Base-by-base conservation (phyloP, 2,888 invertebrate genomes). In the Phytoseiulus persimilis region DNA sequence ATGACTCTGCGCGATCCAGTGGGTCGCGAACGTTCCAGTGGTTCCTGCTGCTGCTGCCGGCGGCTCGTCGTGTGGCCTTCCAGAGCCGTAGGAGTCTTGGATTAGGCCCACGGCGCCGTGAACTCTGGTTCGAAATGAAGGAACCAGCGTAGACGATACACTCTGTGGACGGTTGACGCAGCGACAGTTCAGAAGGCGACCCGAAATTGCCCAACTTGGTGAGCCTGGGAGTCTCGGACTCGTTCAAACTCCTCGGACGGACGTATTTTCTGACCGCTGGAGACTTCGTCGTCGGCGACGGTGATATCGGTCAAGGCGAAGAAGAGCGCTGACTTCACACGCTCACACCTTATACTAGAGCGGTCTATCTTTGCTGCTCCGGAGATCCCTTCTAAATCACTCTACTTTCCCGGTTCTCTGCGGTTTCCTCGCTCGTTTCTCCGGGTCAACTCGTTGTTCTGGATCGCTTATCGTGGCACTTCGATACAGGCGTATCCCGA, bases 1-100 rank as follows among this genome's bases (percentile, higher is more conserved):
- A 87, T 87, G n/a, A 87, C 87, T 45, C 87, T n/a, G 39, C 87
- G 87, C n/a, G 87, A 87, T 33, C 32, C 87, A 65, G 28, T 65
- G 65, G 65, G 23, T 65, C 65, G 28, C 65, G 65, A 65, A 18
- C 23, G 65, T 28, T 14, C 11, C 65, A 23, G 18, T 23, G 65
- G 28, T 18, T 65, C 65, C 65, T 28, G 5, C 39, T 39, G 39
- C 65, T 23, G 65, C 65, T 28, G 65, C 28, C 18, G 65, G 11
- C 1, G 65, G 23, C 28, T 65, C 9, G 65, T 65, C 65, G 65
- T 14, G 65, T 23, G 65, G 65, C 65, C 18, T 65, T 28, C 18
- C 23, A 18, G 65, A 28, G 28, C 23, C 65, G 65, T 28, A 23
- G 65, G 28, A 18, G 2, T 65, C 18, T 65, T 28, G 14, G 28